Evolutionary conservation across 2,888 invertebrate species (phyloP), one percentile per base, ranked within the genome.

Genomic region (Melanophora roralis): DNA sequence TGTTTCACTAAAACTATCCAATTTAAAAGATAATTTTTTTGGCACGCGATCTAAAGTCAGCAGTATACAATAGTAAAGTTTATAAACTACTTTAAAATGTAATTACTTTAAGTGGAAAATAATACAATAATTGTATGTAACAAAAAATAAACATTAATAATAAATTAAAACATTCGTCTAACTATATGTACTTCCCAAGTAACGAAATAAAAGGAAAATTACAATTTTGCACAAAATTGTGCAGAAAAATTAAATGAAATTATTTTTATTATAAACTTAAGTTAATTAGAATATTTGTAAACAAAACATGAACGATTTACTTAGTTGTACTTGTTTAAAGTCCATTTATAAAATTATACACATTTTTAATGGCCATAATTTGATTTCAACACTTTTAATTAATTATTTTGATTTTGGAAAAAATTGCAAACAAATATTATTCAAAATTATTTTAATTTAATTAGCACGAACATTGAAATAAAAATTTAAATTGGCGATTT

Each of bases 171-270:
- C 16, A 38, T 53, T 49, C 27, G 43, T 43, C 43, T 62, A 34
- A 43, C 40, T 51, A n/a, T n/a, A n/a, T n/a, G n/a, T n/a, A 71
- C 60, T 71, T 71, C 71, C 71, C 49, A 71, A 71, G 43, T 60
- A 60, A 69, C 19, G 19, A 71, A 51, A 51, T 47, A 9, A 49
- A 34, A 51, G 32, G 27, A 60, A 71, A 43, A 60, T 14, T 53
- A 19, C 21, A 51, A 43, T 71, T 51, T 36, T 21, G 49, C 11
- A 60, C 40, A 60, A 72, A 62, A 60, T 51, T 60, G 34, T 68
- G 67, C 53, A n/a, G 60, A 60, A 32, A 34, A 59, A 60, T 59
- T n/a, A n/a, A n/a, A 34, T 38, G 12, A 69, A 47, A 59, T 47
- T 45, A 57, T 47, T 57, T 69, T 47, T 45, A 43, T 55, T 53